A percentile compares a stretch with the other conserved stretches of the same genome.
Evolutionary conservation across 2,113 vertebrate genomes (phyloP).

Genomic region (Colinus virginianus): DNA sequence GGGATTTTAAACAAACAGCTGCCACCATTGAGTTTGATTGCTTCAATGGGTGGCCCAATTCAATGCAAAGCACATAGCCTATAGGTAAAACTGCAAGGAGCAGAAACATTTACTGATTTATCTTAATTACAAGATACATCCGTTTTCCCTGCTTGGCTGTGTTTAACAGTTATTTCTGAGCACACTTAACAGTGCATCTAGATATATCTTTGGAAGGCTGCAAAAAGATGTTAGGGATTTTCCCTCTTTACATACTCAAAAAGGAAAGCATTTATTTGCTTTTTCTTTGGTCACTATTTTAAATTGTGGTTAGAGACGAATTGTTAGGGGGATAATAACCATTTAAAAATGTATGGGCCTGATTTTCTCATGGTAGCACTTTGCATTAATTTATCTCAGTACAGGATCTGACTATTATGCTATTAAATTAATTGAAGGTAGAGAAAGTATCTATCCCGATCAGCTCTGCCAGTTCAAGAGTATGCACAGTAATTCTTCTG

Average conservation of each 20-base stretch:
- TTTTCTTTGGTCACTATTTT: neutral
- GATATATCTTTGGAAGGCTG: neutral
- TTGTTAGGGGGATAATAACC: neutral
- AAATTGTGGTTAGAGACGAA: neutral
- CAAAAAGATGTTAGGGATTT: slow-evolving; percentile 1
- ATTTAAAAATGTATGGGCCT: neutral
- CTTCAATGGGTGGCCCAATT: slow-evolving; percentile 3
- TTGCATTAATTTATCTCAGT: neutral
- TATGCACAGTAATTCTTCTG: neutral
- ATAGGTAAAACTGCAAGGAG: slow-evolving; percentile 45
- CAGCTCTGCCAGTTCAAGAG: neutral
- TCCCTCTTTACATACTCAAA: neutral
- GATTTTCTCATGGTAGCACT: neutral
- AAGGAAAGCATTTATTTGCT: neutral
- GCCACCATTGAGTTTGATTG: neutral
- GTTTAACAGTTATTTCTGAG: slow-evolving; percentile 30
- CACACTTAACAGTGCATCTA: neutral
- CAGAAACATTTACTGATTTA: slow-evolving; percentile 1
- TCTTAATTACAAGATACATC: slow-evolving; percentile 39
- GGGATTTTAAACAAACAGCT: neutral
- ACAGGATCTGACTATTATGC: neutral
- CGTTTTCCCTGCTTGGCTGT: neutral
- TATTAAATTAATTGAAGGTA: neutral
- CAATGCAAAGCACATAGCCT: neutral
- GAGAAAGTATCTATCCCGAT: neutral